Percentiles rank a stretch among this genome's conserved stretches.
Evolutionary conservation across 2,888 invertebrate species (phyloP).

Genomic region (Hydraecia micacea): DNA sequence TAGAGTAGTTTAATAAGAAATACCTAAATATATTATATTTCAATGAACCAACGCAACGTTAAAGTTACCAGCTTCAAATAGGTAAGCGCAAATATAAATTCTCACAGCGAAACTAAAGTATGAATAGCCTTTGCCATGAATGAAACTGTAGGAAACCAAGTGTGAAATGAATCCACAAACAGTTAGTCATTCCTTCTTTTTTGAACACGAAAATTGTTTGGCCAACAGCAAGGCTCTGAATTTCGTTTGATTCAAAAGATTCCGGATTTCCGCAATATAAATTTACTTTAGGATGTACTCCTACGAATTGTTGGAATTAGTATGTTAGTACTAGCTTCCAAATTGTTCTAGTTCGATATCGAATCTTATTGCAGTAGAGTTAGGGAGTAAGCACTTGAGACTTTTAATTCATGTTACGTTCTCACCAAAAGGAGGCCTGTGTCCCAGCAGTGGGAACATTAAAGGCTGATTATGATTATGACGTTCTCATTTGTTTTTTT

Average conservation of each 20-base stretch:
- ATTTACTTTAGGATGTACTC: conserved; percentile 30
- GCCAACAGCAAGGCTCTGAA: conserved; percentile 52
- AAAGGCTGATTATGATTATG: too few species aligned
- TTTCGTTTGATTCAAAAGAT: conserved; percentile 57
- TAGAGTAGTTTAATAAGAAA: background rate
- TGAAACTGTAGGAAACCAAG: conserved; percentile 63
- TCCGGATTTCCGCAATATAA: conserved; percentile 22
- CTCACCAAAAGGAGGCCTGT: background rate
- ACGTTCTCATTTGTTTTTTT: background rate
- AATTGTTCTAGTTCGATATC: conserved; percentile 1
- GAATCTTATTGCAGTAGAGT: conserved; percentile 11
- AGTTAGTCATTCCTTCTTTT: conserved; percentile 55
- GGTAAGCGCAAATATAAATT: conserved; percentile 13
- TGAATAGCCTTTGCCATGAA: conserved; percentile 51
- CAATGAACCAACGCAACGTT: background rate
- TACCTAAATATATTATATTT: background rate
- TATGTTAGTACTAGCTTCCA: conserved; percentile 2
- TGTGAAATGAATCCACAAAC: conserved; percentile 63
- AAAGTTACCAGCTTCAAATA: conserved; percentile 5
- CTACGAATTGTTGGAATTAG: conserved; percentile 23
- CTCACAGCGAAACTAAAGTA: conserved; percentile 19
- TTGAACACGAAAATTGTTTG: conserved; percentile 56
- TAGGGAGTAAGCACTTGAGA: background rate
- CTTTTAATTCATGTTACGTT: background rate
- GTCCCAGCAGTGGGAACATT: too few species aligned